Base-by-base conservation (phyloP, 2,113 vertebrate genomes). In the Uria lomvia region DNA sequence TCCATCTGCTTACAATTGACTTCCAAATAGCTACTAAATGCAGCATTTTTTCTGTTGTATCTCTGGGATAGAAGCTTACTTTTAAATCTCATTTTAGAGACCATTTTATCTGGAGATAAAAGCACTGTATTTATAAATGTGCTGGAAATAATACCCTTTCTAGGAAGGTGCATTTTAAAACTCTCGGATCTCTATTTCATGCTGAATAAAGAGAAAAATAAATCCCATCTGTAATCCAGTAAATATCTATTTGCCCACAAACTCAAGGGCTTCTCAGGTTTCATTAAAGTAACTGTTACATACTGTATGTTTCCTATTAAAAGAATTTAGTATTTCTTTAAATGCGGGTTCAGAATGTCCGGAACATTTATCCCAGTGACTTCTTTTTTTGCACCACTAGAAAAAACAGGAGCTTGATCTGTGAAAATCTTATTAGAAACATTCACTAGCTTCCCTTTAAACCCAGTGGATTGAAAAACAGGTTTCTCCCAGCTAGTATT, bases 1-100 rank as follows among this genome's bases (percentile, higher is more conserved):
- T 94, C 97, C 97, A 97, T 98, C 98, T 98, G 98, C 73, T 98
- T 88, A 16, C 79, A 95, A 82, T 81, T 96, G 73, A 96, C 91
- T 94, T 97, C 96, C 97, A 97, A 97, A 97, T 92, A 96, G 94
- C 84, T 96, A 91, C 90, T 96, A 96, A 96, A 95, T 86, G 91
- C 92, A 96, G 20, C 63, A 86, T 90, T 81, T 85, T 85, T 52
- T 91, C 90, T 96, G 26, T 86, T 93, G 9, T 11, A 8, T 55
- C 40, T 59, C 62, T 90, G 79, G 45, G 40, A 83, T 42, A 65
- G 63, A 60, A 94, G 60, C 70, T 22, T 27, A 70, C 34, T 91
- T 89, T n/a, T 32, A 90, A 89, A 92, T 96, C 71, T 92, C 70
- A 65, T 92, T 94, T 97, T 80, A 95, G 91, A 95, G 86, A 94